phyloP scores from a whole-genome alignment of 1,140 invertebrate genomes.

The Bacillus rossius region DNA sequence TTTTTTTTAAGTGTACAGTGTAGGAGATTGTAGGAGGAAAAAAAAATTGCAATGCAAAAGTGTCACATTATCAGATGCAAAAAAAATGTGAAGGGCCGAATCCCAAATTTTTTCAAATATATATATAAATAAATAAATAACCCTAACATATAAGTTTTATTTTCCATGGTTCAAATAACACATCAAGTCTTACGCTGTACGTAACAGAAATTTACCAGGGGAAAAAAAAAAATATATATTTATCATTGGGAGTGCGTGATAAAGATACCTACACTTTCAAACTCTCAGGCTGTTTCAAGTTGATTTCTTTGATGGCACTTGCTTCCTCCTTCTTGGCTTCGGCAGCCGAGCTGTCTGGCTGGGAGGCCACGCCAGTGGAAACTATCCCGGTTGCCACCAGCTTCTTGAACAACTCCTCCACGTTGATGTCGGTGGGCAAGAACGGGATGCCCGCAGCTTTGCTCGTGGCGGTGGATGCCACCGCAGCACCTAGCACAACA shows the following conservation, averaged over 20 bases:
- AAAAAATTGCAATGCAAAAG: no score
- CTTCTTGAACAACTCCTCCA: constrained; percentile 77
- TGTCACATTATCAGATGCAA: no score
- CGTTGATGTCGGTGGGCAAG: constrained; percentile 52
- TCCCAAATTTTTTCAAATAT: constrained; percentile 4
- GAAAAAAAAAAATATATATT: background rate
- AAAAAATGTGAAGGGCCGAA: no score
- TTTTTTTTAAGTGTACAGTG: no score
- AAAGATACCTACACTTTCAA: constrained; percentile 64
- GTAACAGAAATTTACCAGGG: background rate
- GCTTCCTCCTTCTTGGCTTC: constrained; percentile 42
- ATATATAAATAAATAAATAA: constrained; percentile 16
- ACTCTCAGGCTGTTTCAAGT: constrained; percentile 60
- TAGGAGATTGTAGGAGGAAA: no score
- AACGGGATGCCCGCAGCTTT: constrained; percentile 20
- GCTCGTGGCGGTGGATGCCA: constrained; percentile 12
- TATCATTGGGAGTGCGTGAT: background rate
- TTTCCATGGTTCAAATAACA: background rate
- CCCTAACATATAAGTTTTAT: constrained; percentile 11
- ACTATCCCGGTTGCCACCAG: constrained; percentile 81
- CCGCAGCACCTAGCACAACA: no score
- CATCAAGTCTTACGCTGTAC: background rate
- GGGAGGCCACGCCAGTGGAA: constrained; percentile 36
- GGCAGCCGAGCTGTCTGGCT: constrained; percentile 37
- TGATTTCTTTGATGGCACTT: constrained; percentile 51